Base-by-base conservation (phyloP, 2,113 vertebrate genomes). In the Coreoperca whiteheadi region DNA sequence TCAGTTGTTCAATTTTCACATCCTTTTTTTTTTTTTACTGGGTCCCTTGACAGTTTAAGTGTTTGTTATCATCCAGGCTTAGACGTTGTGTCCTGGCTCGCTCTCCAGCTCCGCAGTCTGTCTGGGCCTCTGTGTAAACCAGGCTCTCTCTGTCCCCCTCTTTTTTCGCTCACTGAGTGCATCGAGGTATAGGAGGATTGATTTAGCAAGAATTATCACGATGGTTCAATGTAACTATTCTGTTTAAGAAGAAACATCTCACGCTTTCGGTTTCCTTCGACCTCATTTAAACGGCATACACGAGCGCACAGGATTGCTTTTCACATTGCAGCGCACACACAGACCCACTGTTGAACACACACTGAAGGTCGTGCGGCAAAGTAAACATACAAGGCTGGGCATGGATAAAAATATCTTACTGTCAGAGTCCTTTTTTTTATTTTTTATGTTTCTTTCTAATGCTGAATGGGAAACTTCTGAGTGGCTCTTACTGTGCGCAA, bases 41-140 rank as follows among this genome's bases (percentile, higher is more conserved):
- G 39, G 23, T 76, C 65, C 69, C 70, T 51, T 51, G 81, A 67
- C 73, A 82, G 16, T 82, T 61, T 75, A 61, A 85, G 59, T 57
- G 73, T 83, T 86, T 73, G 67, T 86, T 57, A 72, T 85, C 46
- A 73, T 78, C 46, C 74, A 34, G 63, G 43, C 54, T 79, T 14
- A 43, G 65, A 48, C 56, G 12, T 21, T 21, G 34, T 54, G 46
- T 74, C 63, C 54, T 32, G 68, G 23, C 41, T 48, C 14, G 1
- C 59, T 78, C 56, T 20, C 28, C 4, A 1, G 21, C 79, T 83
- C 8, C 8, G 28, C 11, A 25, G 3, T 64, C 51, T 61, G 61
- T 68, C 77, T 57, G 28, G 5, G 16, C 21, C 41, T 72, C 41
- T 32, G 28, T 30, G 32, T 60, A 28, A 41, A 39, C 67, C 23